phyloP scores from a whole-genome alignment of 2,888 invertebrate genomes.

The Aleiodes alternator region DNA sequence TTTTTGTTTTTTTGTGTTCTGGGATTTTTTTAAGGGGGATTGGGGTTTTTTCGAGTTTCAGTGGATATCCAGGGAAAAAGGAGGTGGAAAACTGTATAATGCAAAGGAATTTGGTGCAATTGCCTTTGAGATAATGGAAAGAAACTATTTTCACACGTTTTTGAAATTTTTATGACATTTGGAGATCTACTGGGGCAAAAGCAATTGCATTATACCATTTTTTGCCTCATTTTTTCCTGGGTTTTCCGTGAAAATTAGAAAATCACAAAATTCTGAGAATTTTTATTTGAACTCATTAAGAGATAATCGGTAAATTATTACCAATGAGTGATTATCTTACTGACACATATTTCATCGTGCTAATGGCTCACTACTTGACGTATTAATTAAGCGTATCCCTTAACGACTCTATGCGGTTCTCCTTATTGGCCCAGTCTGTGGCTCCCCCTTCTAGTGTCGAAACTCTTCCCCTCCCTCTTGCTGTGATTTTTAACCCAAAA shows the following conservation, averaged over 20 bases:
- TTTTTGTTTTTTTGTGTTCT: no score
- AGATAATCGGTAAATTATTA: neutral
- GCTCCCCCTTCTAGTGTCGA: constrained; percentile 13
- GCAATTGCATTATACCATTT: no score
- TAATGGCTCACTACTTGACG: constrained; percentile 28
- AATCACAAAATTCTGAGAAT: neutral
- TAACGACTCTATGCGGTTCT: constrained; percentile 12
- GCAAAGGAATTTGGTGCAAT: no score
- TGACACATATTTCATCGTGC: constrained; percentile 14
- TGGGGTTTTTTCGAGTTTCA: neutral
- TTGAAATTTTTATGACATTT: no score
- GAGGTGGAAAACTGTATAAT: neutral
- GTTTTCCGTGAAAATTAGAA: neutral
- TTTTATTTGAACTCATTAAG: neutral
- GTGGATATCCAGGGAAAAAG: no score
- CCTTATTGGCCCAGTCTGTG: constrained; percentile 14
- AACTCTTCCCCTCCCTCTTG: neutral
- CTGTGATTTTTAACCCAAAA: constrained; percentile 3
- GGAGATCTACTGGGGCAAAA: no score
- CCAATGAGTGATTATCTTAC: constrained; percentile 15
- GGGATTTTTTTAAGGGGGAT: neutral
- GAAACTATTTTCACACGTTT: no score
- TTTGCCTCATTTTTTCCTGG: no score
- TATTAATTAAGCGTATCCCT: constrained; percentile 37
- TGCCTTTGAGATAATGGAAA: no score